phyloP scores from a whole-genome alignment of 2,888 invertebrate species.

The Cyclophora punctaria region DNA sequence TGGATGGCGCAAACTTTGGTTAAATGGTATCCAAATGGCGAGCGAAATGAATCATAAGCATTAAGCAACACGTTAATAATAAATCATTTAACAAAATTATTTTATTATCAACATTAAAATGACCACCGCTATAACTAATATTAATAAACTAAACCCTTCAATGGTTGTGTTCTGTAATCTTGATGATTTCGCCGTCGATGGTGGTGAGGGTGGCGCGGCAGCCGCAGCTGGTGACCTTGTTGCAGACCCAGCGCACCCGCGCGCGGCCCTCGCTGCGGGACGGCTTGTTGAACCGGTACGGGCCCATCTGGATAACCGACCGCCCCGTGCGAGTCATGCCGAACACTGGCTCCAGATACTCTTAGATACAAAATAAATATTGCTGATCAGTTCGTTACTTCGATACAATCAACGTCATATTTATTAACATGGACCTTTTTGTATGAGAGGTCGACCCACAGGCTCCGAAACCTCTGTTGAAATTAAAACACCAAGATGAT shows the following conservation, averaged over 20 bases:
- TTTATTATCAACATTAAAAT: no score
- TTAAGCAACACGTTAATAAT: no score
- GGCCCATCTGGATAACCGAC: conserved; percentile 32
- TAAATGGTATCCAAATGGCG: no score
- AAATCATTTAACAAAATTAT: no score
- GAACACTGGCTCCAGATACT: not conserved
- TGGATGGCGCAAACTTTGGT: no score
- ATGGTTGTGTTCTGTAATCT: conserved; percentile 24
- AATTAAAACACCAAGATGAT: no score
- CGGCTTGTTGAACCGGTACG: conserved; percentile 29
- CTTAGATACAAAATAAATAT: no score
- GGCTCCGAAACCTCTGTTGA: conserved; percentile 1
- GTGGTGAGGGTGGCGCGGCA: conserved; percentile 26
- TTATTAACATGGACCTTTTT: conserved; percentile 16
- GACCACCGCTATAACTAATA: no score
- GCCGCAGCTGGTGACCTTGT: conserved; percentile 12
- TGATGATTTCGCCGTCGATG: conserved; percentile 19
- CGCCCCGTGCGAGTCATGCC: conserved; percentile 17
- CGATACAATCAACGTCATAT: no score
- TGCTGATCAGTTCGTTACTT: no score
- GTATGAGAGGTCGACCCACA: conserved; percentile 25
- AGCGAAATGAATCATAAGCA: no score
- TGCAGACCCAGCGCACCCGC: conserved; percentile 28
- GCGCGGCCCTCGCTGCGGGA: conserved; percentile 24
- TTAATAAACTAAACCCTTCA: conserved; percentile 6